Evolutionary conservation across 2,797 vertebrate genomes (phyloP), one percentile per base, ranked within the genome.

Genomic region (Tiaroga cobitis): DNA sequence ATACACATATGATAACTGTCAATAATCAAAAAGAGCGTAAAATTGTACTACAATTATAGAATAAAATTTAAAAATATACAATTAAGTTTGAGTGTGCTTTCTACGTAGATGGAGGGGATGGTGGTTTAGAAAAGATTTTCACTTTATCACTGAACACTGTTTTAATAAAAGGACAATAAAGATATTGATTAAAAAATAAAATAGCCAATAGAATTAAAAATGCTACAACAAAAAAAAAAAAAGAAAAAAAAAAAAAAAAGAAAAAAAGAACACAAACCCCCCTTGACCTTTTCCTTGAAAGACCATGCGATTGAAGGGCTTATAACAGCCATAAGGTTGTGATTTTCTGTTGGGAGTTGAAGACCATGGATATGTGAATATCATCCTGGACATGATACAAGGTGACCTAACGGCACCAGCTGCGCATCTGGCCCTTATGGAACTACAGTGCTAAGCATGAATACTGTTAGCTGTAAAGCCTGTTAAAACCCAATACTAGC

Each of bases 361-460:
- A 46, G 43, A 63, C 16, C 32, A 39, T 74, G 59, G 74, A n/a
- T 51, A 37, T 65, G 37, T 67, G 68, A 80, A 85, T 80, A 77
- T 74, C 56, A 73, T 24, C 16, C 41, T 37, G 68, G 54, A 80
- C 67, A 72, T 29, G 32, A 15, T 19, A 80, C 84, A 85, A 85
- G 77, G 68, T 85, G 68, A 85, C 41, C 41, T 51, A 11, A n/a
- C 8, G 5, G 32, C 65, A 79, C 75, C 65, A 79, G 83, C 83
- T 84, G 67, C 49, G 49, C 41, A 24, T 73, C 16, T 63, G 41
- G 68, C 54, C 24, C 7, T 46, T 49, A 51, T 49, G 68, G 37
- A 78, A 34, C 37, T 15, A 51, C 32, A 32, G 16, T 32, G n/a
- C 41, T 65, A 13, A 39, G 43, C 32, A 41, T 54, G 26, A 41